These are phyloP conservation scores for Epirrhoe alternata DNA, from an alignment of 2,888 invertebrate species.

Conservation along the genomic window DNA sequence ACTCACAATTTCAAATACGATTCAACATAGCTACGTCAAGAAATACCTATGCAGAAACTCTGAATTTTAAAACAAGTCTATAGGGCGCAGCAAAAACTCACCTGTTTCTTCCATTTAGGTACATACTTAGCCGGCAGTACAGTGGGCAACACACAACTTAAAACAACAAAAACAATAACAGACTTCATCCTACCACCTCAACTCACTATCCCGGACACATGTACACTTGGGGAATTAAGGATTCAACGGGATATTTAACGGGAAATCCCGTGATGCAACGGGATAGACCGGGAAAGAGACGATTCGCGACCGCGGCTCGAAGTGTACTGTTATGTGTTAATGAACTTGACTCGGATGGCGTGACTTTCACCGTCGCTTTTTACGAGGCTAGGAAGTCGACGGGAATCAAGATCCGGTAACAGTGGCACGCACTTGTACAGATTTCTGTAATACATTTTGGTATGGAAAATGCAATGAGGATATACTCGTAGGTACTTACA, in stretches of 20 bases:
- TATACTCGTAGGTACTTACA: background rate
- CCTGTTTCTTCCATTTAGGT: conserved; percentile 93
- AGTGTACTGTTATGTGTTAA: conserved; percentile 77
- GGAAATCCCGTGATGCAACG: conserved; percentile 24
- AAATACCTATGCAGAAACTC: conserved; percentile 17
- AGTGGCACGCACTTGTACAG: background rate
- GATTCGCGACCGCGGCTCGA: conserved; percentile 53
- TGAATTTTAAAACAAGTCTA: conserved; percentile 13
- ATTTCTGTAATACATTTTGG: background rate
- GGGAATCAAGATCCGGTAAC: conserved; percentile 11
- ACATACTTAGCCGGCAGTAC: conserved; percentile 85
- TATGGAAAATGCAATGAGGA: background rate
- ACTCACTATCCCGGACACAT: conserved; percentile 16
- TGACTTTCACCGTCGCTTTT: conserved; percentile 76
- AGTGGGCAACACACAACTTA: conserved; percentile 60
- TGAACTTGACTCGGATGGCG: conserved; percentile 74
- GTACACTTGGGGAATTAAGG: conserved; percentile 3
- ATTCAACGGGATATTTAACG: conserved; percentile 17
- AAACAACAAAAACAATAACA: conserved; percentile 50
- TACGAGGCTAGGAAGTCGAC: conserved; percentile 59
- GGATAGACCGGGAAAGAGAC: conserved; percentile 34
- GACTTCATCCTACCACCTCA: conserved; percentile 54
- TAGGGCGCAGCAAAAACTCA: conserved; percentile 57
- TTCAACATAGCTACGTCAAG: background rate
- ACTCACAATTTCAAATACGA: conserved; percentile 7